phyloP scores from a whole-genome alignment of 2,797 vertebrate genomes.

The Argentina silus region DNA sequence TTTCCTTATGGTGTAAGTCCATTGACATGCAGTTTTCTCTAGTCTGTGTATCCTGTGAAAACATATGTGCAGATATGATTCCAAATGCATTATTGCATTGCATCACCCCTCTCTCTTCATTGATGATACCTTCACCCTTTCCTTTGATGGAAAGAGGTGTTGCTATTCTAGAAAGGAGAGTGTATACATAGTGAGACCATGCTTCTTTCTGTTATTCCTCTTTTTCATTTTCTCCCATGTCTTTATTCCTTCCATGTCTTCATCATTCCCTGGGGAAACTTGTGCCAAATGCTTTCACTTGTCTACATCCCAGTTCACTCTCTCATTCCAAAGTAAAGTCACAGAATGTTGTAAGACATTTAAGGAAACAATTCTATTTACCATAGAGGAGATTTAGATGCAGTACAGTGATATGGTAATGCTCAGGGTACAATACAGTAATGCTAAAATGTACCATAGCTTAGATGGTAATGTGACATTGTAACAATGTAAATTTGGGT shows the following conservation, averaged over 20 bases:
- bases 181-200: neutral
- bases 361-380: neutral
- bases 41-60: neutral
- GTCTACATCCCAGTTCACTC: neutral
- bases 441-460: neutral
- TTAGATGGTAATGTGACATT: neutral
- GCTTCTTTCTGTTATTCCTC: conserved; percentile 10
- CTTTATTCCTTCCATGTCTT: conserved; percentile 15
- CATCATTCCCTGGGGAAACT: conserved; percentile 16
- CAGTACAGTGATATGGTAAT: neutral
- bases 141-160: neutral
- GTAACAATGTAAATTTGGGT: neutral
- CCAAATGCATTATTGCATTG: neutral
- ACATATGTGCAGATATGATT: neutral
- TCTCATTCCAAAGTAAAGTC: neutral
- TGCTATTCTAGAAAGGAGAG: neutral
- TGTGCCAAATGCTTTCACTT: conserved; percentile 51
- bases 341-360: conserved; percentile 1
- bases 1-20: neutral
- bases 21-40: conserved; percentile 12
- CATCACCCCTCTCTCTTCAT: neutral
- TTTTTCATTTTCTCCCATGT: neutral
- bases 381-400: conserved; percentile 2
- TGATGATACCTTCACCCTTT: neutral
- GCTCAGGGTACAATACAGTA: conserved; percentile 14